Base-by-base conservation (phyloP, 2,113 vertebrate genomes). In the Pteropus alecto region DNA sequence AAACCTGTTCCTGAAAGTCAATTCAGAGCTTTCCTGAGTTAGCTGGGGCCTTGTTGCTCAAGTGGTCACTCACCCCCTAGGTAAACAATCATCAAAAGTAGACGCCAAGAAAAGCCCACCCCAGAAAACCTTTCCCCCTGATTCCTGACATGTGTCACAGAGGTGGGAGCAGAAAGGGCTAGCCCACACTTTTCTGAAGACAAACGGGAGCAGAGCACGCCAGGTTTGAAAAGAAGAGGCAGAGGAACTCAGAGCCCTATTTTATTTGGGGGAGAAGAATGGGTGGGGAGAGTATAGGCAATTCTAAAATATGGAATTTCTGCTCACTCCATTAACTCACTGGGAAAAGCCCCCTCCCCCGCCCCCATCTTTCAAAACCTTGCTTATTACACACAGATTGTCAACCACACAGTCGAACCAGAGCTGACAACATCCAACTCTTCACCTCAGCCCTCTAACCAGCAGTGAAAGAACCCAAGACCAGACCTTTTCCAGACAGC, bases 31-130 rank as follows among this genome's bases (percentile, higher is more conserved):
- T 65, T 65, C 78, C 11, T 35, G 43, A 79, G 28, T 28, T 48
- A 19, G 61, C 51, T 14, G 6, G 51, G 15, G 35, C n/a, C 41
- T 30, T 60, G 41, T 5, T 18, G 41, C 56, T 79, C 82, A 28
- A 79, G 7, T 21, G 58, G 24, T 43, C 60, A 48, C 81, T 83
- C 68, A 51, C 48, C 33, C 19, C 54, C 48, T 51, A 41, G 61
- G 85, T 48, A 65, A 77, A 83, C 85, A 87, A 77, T 58, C 92
- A 94, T 74, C 58, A 96, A 79, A 90, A 96, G 76, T 26, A 81
- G 88, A 90, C 9, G 11, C 24, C 41, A 73, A 87, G 48, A 48
- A 78, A 93, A 87, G 83, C 9, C 61, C n/a, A 6, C n/a, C 4
- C 95, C 63, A 71, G 63, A 65, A 88, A 87, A 51, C 56, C 92